phyloP scores from a whole-genome alignment of 2,113 vertebrate genomes.

The Loxodonta africana region DNA sequence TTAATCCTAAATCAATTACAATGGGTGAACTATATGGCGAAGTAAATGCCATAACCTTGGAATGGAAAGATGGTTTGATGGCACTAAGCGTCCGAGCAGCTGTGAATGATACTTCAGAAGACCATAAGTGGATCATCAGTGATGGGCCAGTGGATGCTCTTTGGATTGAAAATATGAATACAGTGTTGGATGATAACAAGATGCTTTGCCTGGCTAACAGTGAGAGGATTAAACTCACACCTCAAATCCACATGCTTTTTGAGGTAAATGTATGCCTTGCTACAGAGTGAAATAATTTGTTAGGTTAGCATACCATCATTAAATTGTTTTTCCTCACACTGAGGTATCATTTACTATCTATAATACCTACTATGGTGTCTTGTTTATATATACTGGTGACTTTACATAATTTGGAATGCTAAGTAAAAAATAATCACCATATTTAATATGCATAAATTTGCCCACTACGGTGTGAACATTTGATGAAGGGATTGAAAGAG shows the following conservation, averaged over 20 bases:
- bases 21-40: slow-evolving; percentile 96
- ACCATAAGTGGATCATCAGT: slow-evolving; percentile 94
- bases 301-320: not conserved
- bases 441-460: slow-evolving; percentile 14
- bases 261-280: slow-evolving; percentile 87
- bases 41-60: slow-evolving; percentile 92
- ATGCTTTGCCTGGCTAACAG: slow-evolving; percentile 96
- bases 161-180: slow-evolving; percentile 98
- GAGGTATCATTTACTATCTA: not conserved
- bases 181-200: slow-evolving; percentile 95
- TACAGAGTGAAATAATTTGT: not conserved
- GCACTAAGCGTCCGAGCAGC: slow-evolving; percentile 92
- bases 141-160: slow-evolving; percentile 95
- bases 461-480: not conserved
- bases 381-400: not conserved
- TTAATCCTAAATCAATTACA: slow-evolving; percentile 95
- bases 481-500: not conserved
- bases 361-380: not conserved
- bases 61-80: slow-evolving; percentile 96
- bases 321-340: not conserved
- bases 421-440: slow-evolving; percentile 13
- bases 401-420: slow-evolving; percentile 25
- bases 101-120: slow-evolving; percentile 88
- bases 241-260: slow-evolving; percentile 94
- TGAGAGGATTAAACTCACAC: slow-evolving; percentile 94